A percentile compares a stretch with the other conserved stretches of the same genome.
Conservation (phyloP, 2,888 invertebrate genomes). For the Drepanosiphum platanoidis region DNA sequence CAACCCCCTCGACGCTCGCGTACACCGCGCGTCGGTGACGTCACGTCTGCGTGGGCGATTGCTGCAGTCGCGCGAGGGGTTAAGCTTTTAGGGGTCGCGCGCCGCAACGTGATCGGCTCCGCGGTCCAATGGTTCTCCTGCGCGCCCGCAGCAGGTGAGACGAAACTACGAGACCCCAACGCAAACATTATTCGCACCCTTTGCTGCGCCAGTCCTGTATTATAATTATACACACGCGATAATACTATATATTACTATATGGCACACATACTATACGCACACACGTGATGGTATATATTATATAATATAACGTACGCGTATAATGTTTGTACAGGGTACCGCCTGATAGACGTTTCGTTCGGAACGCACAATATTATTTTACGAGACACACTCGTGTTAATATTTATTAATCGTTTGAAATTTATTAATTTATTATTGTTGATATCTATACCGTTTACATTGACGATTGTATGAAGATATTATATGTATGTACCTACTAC, state of each 20-base stretch:
- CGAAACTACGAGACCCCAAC: background rate
- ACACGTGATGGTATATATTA: background rate
- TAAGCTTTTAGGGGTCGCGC: constrained; percentile 54
- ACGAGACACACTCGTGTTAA: no score
- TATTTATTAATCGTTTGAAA: no score
- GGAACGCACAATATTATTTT: no score
- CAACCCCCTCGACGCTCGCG: background rate
- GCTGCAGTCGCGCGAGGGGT: background rate
- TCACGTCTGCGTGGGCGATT: constrained; percentile 10
- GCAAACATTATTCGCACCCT: constrained; percentile 32
- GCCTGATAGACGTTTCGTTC: no score
- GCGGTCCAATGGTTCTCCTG: constrained; percentile 29
- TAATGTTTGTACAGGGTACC: background rate
- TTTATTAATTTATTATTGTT: no score
- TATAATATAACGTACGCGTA: background rate
- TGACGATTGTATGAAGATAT: no score
- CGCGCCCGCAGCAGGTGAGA: constrained; percentile 39
- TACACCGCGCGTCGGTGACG: constrained; percentile 20
- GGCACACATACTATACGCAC: background rate
- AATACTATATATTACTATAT: background rate
- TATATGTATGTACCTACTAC: no score
- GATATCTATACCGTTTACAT: no score
- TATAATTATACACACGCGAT: no score
- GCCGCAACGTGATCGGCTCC: constrained; percentile 28
- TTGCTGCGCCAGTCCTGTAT: background rate